Base-by-base conservation (phyloP, 2,888 invertebrate genomes). In the Listrodromus nycthemerus region DNA sequence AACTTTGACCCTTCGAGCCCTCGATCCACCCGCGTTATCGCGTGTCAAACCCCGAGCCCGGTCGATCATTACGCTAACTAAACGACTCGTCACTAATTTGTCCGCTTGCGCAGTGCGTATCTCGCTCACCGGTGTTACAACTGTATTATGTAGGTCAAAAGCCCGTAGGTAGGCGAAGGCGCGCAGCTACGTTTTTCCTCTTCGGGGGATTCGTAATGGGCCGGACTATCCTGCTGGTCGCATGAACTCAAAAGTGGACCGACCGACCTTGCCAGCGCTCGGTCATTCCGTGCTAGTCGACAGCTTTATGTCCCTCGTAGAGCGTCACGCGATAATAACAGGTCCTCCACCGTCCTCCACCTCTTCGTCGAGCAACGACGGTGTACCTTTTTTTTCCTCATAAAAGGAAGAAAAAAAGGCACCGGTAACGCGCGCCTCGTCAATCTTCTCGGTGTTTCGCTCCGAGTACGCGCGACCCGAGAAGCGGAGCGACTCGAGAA, bases 241-340 rank as follows among this genome's bases (percentile, higher is more conserved):
- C 37, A 41, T 65, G 48, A 55, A 76, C 67, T 55, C 37, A 55
- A 76, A 73, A 67, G 78, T 71, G 67, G 55, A 70, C 71, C 75
- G 71, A 83, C 55, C 78, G 82, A 85, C 77, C 79, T 80, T 80
- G 80, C 66, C 58, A 21, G 37, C 21, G 27, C 37, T 74, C 61
- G 45, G 27, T 48, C 50, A 61, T 70, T 80, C 65, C 69, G 83
- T 85, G 77, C 48, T 58, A 63, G 74, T 63, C 67, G 81, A 87
- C 85, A 86, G 79, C 78, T 90, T 90, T 89, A 89, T 87, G 85
- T 86, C 85, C 84, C 88, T 83, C 77, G 81, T 83, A 84, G 83
- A 89, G 80, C 86, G 88, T 88, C 87, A 88, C 87, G 88, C 87
- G 88, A 89, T 90, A 89, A 90, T 91, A 89, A 90, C 88, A 89